Conservation (phyloP, 1,140 invertebrate species). For the Drosophila burlai region DNA sequence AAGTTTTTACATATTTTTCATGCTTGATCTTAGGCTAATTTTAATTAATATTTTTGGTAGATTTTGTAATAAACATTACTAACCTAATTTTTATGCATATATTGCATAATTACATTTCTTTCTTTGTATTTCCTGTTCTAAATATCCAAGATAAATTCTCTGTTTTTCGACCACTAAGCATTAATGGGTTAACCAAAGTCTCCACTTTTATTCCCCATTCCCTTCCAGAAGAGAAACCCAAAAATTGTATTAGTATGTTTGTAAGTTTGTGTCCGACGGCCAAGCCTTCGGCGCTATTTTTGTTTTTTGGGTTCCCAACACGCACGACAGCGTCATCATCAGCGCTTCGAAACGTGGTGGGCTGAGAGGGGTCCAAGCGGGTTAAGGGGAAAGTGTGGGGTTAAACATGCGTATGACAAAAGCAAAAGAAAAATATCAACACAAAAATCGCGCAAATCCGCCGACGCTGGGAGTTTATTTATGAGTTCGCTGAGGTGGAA, state of each 20-base stretch:
- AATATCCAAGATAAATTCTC: background rate
- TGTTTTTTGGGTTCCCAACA: conserved; percentile 32
- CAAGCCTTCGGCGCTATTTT: conserved; percentile 66
- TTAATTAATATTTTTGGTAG: background rate
- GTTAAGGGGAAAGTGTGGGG: background rate
- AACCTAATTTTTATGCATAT: background rate
- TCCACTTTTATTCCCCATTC: background rate
- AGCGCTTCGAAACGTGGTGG: background rate
- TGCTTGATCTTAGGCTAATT: background rate
- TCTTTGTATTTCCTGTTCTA: background rate
- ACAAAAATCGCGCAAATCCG: conserved; percentile 45
- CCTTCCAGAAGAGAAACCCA: conserved; percentile 1
- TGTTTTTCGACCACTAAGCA: background rate
- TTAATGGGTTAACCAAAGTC: conserved; percentile 14
- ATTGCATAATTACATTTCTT: background rate
- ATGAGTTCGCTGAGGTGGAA: conserved; percentile 59
- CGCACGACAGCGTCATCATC: conserved; percentile 44
- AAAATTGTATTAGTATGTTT: conserved; percentile 20
- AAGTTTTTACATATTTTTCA: no score
- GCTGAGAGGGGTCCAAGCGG: background rate
- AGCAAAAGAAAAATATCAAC: conserved; percentile 25
- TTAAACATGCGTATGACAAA: conserved; percentile 48
- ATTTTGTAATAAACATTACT: background rate
- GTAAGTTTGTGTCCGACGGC: conserved; percentile 50
- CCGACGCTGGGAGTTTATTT: conserved; percentile 55